Evolutionary conservation across 2,888 invertebrate genomes (phyloP), one percentile per base, ranked within the genome.

Genomic region (Metopia argyrocephala): DNA sequence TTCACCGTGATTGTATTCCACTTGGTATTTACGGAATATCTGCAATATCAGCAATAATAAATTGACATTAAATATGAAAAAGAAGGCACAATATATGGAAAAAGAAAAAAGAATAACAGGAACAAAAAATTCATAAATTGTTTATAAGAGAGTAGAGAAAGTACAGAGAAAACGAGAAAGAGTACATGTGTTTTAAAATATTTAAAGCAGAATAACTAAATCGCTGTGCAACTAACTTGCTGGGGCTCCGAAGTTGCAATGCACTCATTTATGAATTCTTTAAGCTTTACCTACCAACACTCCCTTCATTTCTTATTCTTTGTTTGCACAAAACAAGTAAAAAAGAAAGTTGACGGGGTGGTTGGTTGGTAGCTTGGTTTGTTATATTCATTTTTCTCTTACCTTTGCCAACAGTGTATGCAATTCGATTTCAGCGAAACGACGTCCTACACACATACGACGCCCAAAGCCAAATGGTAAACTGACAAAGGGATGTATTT

Each of bases 401-500:
- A 94, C 95, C 93, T 94, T 95, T n/a, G 94, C 93, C 59, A 95
- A 88, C 85, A 95, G 89, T 82, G 94, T 93, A 86, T 95, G 94
- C 85, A 96, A 90, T 90, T 96, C 96, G 64, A 94, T 94, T 91
- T 96, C 96, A 20, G 96, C 96, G 89, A 96, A 95, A 86, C 96
- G 91, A 85, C 95, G 93, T 62, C 96, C 96, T 85, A 95, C 92
- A 89, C 95, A 95, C 92, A 94, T 95, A 83, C 95, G 92, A 74
- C 95, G 92, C 1, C 95, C 95, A 88, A 94, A 95, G 6, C 95
- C 95, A 89, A 95, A 95, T 12, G 95, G 95, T 80, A 95, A 91
- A 66, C 94, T 93, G 0, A 94, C 94, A 88, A 94, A 95, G 28
- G 94, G 95, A 90, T 95, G 94, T 76, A 94, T 94, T 92, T 93